These are phyloP conservation scores for Sebastes reedi DNA, from an alignment of 2,797 vertebrate genomes.

Conservation along the genomic window DNA sequence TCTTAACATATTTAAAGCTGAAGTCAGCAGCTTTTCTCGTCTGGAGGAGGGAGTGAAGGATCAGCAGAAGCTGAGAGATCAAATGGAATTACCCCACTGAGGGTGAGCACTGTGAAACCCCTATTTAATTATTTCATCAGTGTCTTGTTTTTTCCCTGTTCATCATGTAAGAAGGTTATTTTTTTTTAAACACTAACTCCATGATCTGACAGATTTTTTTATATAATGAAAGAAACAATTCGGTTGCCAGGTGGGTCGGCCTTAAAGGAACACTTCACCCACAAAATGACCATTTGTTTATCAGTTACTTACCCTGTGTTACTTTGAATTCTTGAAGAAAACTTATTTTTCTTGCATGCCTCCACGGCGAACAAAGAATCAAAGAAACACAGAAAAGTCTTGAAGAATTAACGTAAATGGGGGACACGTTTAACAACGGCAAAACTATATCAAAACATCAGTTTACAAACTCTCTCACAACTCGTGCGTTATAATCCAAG, in stretches of 20 bases:
- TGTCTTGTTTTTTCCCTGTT: not conserved
- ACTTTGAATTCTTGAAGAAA: not conserved
- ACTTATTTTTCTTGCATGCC: not conserved
- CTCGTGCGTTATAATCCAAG: too few relatives aligned
- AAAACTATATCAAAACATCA: too few relatives aligned
- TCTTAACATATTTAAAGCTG: slow-evolving; percentile 35
- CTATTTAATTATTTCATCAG: slow-evolving; percentile 11
- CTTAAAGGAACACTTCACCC: not conserved
- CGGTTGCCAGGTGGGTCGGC: not conserved
- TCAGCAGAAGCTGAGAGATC: slow-evolving; percentile 23
- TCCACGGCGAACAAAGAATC: not conserved
- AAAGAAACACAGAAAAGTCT: not conserved
- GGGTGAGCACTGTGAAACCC: not conserved
- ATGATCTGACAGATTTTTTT: not conserved
- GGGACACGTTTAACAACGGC: too few relatives aligned
- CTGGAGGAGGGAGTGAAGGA: slow-evolving; percentile 24
- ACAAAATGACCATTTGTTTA: too few relatives aligned
- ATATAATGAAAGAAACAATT: not conserved
- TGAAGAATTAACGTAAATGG: not conserved
- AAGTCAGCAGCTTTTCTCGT: slow-evolving; percentile 58
- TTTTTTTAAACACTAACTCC: not conserved
- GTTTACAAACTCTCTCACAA: too few relatives aligned
- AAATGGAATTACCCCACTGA: slow-evolving; percentile 38
- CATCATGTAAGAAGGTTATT: not conserved
- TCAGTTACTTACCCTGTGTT: not conserved